Base-by-base conservation (phyloP, 92 coral and sea anemone genomes). In the Porites divaricata region DNA sequence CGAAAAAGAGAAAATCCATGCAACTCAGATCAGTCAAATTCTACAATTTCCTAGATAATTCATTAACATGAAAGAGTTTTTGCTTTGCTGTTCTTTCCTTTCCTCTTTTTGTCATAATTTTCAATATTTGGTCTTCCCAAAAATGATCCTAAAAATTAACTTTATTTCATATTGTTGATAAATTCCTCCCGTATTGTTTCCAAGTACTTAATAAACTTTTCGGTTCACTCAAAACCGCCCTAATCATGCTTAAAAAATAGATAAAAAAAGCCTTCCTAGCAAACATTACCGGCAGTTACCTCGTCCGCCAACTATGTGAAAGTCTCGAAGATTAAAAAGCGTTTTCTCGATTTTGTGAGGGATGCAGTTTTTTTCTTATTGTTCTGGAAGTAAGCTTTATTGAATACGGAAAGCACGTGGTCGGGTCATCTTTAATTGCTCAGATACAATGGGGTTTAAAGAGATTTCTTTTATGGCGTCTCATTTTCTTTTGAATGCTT, bases 401-500 rank as follows among this genome's bases (percentile, higher is more conserved):
- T 54, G 26, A 22, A 80, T 80, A 51, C 57, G 11, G 51, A 54
- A 57, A 58, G 35, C 85, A 70, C 70, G 85, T 80, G 85, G 28
- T 53, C 6, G 28, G 8, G 22, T 49, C 70, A 63, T 67, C 70
- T 70, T 1, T 54, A 68, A 80, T 69, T 41, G 74, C 68, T 21
- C 13, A 54, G 16, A 19, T 21, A 80, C 68, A 80, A 80, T 53
- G 41, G 67, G 19, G 49, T 4, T 20, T 17, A 73, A n/a, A 54
- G 63, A 53, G 73, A 80, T 52, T 53, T 8, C 13, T 24, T 78
- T 25, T 24, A 26, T 24, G n/a, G 56, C 7, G 11, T 28, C 45
- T 35, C 24, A 58, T 48, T 77, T 79, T 80, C 64, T 80, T 72
- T 21, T 72, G 52, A n/a, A 63, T 8, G 68, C 25, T 54, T 10